A percentile compares a stretch with the other conserved stretches of the same genome.
Evolutionary conservation across 2,113 vertebrate species (phyloP).

Genomic region (Panthera leo): DNA sequence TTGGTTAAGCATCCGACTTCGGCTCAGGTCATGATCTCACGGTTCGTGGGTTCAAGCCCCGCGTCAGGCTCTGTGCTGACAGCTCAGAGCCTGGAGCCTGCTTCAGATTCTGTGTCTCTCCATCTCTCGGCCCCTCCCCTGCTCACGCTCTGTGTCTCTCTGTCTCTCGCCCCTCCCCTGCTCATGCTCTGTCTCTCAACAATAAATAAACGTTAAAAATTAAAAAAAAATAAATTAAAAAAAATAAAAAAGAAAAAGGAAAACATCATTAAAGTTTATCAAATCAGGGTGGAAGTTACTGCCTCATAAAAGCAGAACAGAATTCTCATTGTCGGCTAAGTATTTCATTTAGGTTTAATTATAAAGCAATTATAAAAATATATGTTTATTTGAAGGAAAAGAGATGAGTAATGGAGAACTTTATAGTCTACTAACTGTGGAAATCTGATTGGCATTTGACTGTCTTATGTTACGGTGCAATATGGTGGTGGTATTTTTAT

Average conservation of each 20-base stretch:
- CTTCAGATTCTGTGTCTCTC: too few relatives aligned
- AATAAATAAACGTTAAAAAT: too few relatives aligned
- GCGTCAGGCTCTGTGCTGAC: too few relatives aligned
- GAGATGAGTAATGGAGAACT: not conserved
- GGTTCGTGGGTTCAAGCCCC: too few relatives aligned
- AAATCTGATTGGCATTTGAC: not conserved
- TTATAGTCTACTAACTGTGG: not conserved
- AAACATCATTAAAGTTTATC: slow-evolving; percentile 7
- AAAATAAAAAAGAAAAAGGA: not conserved
- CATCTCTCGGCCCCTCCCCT: too few relatives aligned
- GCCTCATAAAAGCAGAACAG: slow-evolving; percentile 57
- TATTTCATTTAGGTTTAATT: slow-evolving; percentile 57
- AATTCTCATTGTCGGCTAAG: not conserved
- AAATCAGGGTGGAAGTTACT: slow-evolving; percentile 9
- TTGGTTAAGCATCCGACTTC: too few relatives aligned
- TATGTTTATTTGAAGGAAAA: slow-evolving; percentile 51
- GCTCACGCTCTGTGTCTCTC: too few relatives aligned
- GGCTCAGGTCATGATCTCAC: too few relatives aligned
- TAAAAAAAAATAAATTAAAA: too few relatives aligned
- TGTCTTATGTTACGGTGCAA: not conserved
- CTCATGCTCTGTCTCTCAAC: too few relatives aligned
- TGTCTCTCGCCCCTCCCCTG: too few relatives aligned
- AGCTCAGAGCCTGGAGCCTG: too few relatives aligned
- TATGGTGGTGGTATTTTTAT: not conserved
- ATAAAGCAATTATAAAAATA: slow-evolving; percentile 37